Evolutionary conservation across 2,888 invertebrate genomes (phyloP).

Genomic region (Penaeus monodon): DNA sequence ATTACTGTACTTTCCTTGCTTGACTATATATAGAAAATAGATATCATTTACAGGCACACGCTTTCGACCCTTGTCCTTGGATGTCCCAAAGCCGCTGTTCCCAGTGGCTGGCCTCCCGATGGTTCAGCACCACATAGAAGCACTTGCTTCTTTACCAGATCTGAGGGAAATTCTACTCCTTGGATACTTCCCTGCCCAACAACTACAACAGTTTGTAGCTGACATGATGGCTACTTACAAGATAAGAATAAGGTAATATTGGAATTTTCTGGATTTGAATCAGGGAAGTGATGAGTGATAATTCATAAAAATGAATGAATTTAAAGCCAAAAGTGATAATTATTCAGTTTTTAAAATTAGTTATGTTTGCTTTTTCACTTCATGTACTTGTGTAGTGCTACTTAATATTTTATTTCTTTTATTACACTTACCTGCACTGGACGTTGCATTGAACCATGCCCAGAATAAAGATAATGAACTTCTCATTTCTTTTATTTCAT

Average conservation of each 20-base stretch:
- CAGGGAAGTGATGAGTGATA: too few relatives aligned
- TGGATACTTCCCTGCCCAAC: conserved; percentile 89
- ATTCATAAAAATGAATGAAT: too few relatives aligned
- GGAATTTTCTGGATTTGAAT: background rate
- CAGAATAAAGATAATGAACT: too few relatives aligned
- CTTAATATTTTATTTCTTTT: too few relatives aligned
- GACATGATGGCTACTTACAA: conserved; percentile 85
- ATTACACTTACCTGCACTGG: too few relatives aligned
- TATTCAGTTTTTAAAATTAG: too few relatives aligned
- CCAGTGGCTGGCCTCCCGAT: conserved; percentile 96
- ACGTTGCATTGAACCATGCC: too few relatives aligned
- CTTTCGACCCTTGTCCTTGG: conserved; percentile 94
- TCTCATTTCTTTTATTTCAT: too few relatives aligned
- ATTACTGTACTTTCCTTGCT: background rate
- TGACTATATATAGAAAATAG: background rate
- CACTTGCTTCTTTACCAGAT: conserved; percentile 81
- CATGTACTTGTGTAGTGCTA: too few relatives aligned
- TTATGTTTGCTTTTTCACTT: too few relatives aligned
- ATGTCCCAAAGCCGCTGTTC: conserved; percentile 97
- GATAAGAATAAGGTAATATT: conserved; percentile 60
- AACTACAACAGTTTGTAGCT: conserved; percentile 87
- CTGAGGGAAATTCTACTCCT: conserved; percentile 93
- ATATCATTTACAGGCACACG: conserved; percentile 83
- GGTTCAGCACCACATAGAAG: conserved; percentile 97
- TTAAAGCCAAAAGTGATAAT: too few relatives aligned